phyloP scores from a whole-genome alignment of 2,888 invertebrate species.

The Pilophorus perplexus region DNA sequence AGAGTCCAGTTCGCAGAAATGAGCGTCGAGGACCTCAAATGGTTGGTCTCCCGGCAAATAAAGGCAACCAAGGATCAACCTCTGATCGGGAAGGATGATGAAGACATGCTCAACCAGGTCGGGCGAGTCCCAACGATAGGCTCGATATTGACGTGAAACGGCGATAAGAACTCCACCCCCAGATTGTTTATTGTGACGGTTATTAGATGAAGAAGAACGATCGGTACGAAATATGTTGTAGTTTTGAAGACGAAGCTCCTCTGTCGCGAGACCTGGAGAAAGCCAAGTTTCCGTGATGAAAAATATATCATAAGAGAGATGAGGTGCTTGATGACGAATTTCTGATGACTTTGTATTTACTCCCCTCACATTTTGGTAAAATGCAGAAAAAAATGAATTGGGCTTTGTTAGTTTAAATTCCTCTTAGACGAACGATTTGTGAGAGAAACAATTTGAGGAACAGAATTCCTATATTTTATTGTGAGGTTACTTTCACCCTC shows the following conservation, averaged over 20 bases:
- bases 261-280: not conserved
- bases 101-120: slow-evolving; percentile 4
- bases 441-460: slow-evolving; percentile 8
- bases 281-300: slow-evolving; percentile 16
- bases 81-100: not conserved
- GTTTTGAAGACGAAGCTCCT: not conserved
- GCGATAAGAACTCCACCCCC: slow-evolving; percentile 12
- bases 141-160: not conserved
- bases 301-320: not conserved
- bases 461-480: not conserved
- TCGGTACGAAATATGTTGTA: slow-evolving; percentile 2
- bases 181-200: not conserved
- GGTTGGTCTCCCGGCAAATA: slow-evolving; percentile 9
- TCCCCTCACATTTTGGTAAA: slow-evolving; percentile 19
- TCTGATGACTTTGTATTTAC: slow-evolving; percentile 6
- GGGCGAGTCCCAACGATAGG: not conserved
- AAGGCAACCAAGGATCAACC: slow-evolving; percentile 6
- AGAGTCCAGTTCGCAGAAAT: slow-evolving; percentile 1
- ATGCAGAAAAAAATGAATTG: not conserved
- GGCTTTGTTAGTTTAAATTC: not conserved
- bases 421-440: not conserved
- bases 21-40: not conserved
- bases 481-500: not conserved
- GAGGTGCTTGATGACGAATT: not conserved
- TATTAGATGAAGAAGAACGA: slow-evolving; percentile 3